A percentile compares a stretch with the other conserved stretches of the same genome.
These are phyloP conservation scores for Sakesphorus luctuosus DNA, from an alignment of 2,113 vertebrate species.

Conservation along the genomic window DNA sequence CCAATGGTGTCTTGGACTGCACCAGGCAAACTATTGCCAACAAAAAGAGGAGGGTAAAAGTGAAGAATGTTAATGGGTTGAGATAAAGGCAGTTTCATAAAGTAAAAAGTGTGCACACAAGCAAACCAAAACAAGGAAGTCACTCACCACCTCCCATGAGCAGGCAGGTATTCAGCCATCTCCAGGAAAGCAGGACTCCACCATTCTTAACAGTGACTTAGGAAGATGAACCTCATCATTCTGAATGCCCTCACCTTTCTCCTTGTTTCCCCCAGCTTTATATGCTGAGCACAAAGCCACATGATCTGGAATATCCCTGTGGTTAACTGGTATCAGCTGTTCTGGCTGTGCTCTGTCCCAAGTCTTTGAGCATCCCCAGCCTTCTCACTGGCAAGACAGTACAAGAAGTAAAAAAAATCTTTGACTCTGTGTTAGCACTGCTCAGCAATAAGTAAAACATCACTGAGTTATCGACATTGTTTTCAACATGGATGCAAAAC, in stretches of 20 bases:
- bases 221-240: background rate
- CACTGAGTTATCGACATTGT: background rate
- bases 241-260: background rate
- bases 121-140: background rate
- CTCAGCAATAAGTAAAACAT: background rate
- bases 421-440: background rate
- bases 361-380: rapidly evolving
- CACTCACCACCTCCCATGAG: background rate
- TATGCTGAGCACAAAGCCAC: background rate
- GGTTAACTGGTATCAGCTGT: background rate
- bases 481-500: background rate
- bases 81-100: background rate
- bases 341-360: rapidly evolving
- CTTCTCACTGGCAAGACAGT: background rate
- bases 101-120: background rate
- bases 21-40: background rate
- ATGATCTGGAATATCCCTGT: background rate
- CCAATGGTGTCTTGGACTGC: background rate
- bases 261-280: background rate
- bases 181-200: background rate
- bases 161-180: background rate
- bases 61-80: background rate
- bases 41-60: background rate
- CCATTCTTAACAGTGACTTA: background rate
- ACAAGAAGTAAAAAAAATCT: background rate